Conservation (phyloP, 2,888 invertebrate species). For the Calliphora vomitoria region DNA sequence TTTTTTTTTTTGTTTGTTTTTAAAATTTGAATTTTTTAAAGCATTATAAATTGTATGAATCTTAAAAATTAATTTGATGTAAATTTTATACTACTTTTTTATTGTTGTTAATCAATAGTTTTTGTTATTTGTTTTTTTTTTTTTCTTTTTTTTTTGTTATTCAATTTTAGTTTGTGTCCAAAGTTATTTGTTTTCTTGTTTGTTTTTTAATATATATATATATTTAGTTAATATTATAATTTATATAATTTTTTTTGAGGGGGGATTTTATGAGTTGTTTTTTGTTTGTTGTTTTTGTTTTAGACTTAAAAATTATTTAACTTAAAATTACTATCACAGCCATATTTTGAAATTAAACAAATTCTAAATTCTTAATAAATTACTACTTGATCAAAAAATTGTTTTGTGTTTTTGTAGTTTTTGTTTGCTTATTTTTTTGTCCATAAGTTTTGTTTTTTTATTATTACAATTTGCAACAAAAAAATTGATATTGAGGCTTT, state of each 20-base stretch:
- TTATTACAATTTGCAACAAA: conserved; percentile 72
- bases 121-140: no score
- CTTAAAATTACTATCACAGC: conserved; percentile 81
- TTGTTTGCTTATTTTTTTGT: conserved; percentile 69
- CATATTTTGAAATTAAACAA: conserved; percentile 79
- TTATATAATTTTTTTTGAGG: conserved; percentile 35
- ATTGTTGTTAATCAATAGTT: conserved; percentile 50
- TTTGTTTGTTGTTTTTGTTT: conserved; percentile 60
- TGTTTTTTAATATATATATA: conserved; percentile 25
- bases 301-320: conserved; percentile 71
- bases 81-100: conserved; percentile 68
- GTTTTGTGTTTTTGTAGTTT: conserved; percentile 71
- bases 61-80: conserved; percentile 64
- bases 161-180: conserved; percentile 68
- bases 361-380: conserved; percentile 75
- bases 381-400: conserved; percentile 72
- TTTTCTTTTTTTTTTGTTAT: conserved; percentile 52
- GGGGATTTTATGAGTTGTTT: conserved; percentile 44
- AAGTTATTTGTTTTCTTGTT: conserved; percentile 45
- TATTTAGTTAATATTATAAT: conserved; percentile 70
- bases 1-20: no score
- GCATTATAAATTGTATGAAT: conserved; percentile 55
- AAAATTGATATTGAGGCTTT: conserved; percentile 75
- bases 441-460: conserved; percentile 56
- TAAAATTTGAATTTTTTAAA: conserved; percentile 66